phyloP scores from a whole-genome alignment of 2,113 vertebrate genomes.

The Corythaixoides concolor region DNA sequence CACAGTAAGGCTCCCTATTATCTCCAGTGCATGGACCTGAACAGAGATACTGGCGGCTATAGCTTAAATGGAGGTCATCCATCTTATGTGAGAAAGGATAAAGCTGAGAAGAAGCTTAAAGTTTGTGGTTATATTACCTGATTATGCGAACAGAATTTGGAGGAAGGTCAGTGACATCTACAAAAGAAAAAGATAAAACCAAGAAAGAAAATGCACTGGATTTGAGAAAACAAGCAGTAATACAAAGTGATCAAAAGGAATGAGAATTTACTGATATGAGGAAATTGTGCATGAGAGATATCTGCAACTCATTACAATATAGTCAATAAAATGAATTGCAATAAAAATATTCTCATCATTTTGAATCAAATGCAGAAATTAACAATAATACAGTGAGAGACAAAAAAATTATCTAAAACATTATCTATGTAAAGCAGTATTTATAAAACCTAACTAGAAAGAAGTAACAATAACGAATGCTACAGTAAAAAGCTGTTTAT shows the following conservation, averaged over 20 bases:
- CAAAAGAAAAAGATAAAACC: not conserved
- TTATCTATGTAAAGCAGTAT: not conserved
- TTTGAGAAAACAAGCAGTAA: not conserved
- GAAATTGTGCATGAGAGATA: not conserved
- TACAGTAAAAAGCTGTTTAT: not conserved
- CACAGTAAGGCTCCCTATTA: not conserved
- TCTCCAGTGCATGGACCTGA: not conserved
- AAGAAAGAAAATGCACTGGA: not conserved
- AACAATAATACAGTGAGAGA: not conserved
- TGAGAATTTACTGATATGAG: not conserved
- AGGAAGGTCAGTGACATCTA: not conserved
- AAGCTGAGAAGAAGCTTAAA: not conserved
- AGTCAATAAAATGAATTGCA: not conserved
- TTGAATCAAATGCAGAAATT: not conserved
- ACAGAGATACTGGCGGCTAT: not conserved
- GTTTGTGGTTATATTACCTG: not conserved
- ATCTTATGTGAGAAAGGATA: not conserved
- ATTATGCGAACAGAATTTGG: not conserved
- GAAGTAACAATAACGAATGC: not conserved
- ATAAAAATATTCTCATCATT: not conserved
- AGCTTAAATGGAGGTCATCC: not conserved
- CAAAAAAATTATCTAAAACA: not conserved
- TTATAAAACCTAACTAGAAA: not conserved
- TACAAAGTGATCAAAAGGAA: not conserved
- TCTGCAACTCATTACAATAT: not conserved